Base-by-base conservation (phyloP, 37 sponge, comb jelly and placozoan species). In the Chondrosia reniformis region DNA sequence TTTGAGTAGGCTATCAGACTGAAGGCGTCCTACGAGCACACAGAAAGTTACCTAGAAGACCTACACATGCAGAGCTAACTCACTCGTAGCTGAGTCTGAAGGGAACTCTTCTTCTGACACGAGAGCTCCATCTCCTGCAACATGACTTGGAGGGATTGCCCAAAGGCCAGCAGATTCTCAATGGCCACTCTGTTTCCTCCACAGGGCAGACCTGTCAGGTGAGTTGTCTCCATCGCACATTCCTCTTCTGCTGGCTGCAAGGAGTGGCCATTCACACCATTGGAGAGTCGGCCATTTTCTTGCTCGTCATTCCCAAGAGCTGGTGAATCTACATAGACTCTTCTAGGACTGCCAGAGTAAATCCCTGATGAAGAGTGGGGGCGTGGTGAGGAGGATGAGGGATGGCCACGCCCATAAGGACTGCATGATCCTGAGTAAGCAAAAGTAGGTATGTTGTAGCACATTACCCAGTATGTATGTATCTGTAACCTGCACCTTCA, bases 1-100 rank as follows among this genome's bases (percentile, higher is more conserved):
- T 98, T 88, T 45, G 89, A 83, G 80, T 98, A 98, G 3, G 94
- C 99, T 46, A 98, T 74, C 45, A 98, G 78, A 55, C 92, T 88
- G 75, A 98, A 95, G 17, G 91, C 84, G 39, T 98, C 99, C 86
- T 98, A 82, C 13, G 81, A 45, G 61, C 79, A 71, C 32, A 13
- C 34, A 40, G 54, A 31, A 32, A 54, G 69, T 43, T 25, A 4
- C 19, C 27, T 36, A 28, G 4, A 67, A 31, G 5, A 28, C 52
- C 15, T 15, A 49, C 52, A 49, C 52, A 49, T 49, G 15, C 15
- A 10, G 52, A 19, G 52, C 6, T 30, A 12, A 15, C 74, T 2
- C 2, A 87, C 88, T 75, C 83, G 88, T 19, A 91, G 55, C 58
- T 87, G 39, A 10, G 71, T 43, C 74, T 81, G 81, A 0, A 91